Conservation (phyloP, 1,140 invertebrate genomes). For the Calephelis virginiensis region DNA sequence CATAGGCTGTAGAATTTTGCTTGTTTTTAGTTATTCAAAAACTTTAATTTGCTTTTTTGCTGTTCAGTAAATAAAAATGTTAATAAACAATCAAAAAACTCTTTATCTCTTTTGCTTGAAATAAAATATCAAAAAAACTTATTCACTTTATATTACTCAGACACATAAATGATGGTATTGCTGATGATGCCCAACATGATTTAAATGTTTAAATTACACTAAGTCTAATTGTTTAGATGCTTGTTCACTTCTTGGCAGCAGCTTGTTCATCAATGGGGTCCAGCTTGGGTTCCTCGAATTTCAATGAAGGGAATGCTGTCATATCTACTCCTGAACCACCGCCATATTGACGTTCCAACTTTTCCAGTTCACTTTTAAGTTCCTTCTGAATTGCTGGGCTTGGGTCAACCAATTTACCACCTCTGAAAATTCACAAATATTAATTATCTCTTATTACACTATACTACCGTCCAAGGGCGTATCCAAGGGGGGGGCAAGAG, state of each 20-base stretch:
- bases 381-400: conserved; percentile 87
- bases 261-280: conserved; percentile 78
- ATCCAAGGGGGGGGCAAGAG: too few species aligned
- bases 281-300: conserved; percentile 85
- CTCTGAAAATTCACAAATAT: conserved; percentile 76
- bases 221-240: conserved; percentile 19
- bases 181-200: conserved; percentile 7
- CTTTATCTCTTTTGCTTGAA: neutral
- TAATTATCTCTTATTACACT: neutral
- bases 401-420: conserved; percentile 90
- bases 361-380: conserved; percentile 87
- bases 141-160: conserved; percentile 10
- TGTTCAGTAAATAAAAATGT: too few species aligned
- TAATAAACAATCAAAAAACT: too few species aligned
- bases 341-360: conserved; percentile 88
- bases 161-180: conserved; percentile 5
- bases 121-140: conserved; percentile 9
- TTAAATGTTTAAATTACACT: conserved; percentile 21
- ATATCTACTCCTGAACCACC: conserved; percentile 88
- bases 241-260: conserved; percentile 56
- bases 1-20: too few species aligned
- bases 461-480: too few species aligned
- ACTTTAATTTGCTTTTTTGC: too few species aligned
- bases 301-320: conserved; percentile 92
- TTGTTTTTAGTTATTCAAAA: too few species aligned